A percentile compares a stretch with the other conserved stretches of the same genome.
phyloP scores from a whole-genome alignment of 2,113 vertebrate species.

The Amphiprion percula region DNA sequence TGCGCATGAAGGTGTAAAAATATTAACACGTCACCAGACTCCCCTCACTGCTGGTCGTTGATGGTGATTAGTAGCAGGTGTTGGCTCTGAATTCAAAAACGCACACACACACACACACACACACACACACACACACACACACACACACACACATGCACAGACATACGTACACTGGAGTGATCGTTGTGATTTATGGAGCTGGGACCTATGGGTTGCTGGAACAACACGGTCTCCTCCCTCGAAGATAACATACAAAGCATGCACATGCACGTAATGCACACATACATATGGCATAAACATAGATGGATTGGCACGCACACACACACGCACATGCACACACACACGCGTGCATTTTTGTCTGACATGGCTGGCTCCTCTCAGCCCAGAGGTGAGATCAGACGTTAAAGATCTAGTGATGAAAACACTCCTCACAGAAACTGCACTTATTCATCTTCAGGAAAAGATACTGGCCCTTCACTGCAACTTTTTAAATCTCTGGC shows the following conservation, averaged over 20 bases:
- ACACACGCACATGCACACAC: slow-evolving; percentile 27
- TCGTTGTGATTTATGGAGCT: slow-evolving; percentile 81
- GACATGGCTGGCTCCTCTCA: slow-evolving; percentile 60
- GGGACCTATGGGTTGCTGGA: slow-evolving; percentile 71
- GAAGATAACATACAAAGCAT: slow-evolving; percentile 70
- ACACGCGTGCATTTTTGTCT: slow-evolving; percentile 60
- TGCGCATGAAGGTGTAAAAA: slow-evolving; percentile 64
- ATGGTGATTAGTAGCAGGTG: slow-evolving; percentile 86
- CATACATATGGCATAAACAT: slow-evolving; percentile 28
- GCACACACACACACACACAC: slow-evolving; percentile 19
- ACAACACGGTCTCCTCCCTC: slow-evolving; percentile 67
- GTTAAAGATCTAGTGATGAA: slow-evolving; percentile 67
- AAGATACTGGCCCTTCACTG: slow-evolving; percentile 42
- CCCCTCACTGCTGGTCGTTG: slow-evolving; percentile 51
- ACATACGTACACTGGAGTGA: slow-evolving; percentile 45
- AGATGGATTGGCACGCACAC: not conserved
- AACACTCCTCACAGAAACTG: slow-evolving; percentile 58
- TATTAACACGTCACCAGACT: slow-evolving; percentile 79
- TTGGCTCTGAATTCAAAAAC: slow-evolving; percentile 66
- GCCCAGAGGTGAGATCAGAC: slow-evolving; percentile 75
- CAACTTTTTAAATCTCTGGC: slow-evolving; percentile 14
- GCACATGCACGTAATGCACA: slow-evolving; percentile 40
- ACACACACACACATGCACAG: slow-evolving; percentile 6
- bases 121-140: slow-evolving; percentile 13
- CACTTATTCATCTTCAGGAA: slow-evolving; percentile 52